Evolutionary conservation across 1,140 invertebrate species (phyloP), one percentile per base, ranked within the genome.

Genomic region (Listronotus bonariensis): DNA sequence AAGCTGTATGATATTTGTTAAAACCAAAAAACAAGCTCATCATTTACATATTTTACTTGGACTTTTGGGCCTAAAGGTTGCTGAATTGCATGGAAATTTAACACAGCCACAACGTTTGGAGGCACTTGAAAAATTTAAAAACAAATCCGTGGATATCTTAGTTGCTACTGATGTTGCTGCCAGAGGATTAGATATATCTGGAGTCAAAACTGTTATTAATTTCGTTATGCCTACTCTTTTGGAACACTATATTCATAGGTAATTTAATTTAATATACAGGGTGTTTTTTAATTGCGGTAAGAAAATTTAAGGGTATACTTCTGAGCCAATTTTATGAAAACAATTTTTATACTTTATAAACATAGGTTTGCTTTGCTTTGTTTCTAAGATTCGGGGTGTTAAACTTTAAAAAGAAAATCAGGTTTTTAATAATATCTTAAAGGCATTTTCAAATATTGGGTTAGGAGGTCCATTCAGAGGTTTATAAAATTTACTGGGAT

Each of bases 121-220:
- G 69, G 89, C 92, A 31, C 82, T 98, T n/a, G 87, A 89, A 68
- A 88, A 88, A 70, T 98, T 98, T 75, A 94, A 92, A 78, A 89
- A 95, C 10, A 89, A 92, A 72, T 86, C 89, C 76, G 87, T 95
- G 32, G 95, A 98, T 81, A 87, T 99, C 6, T 81, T 99, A 14
- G 86, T 98, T 51, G 95, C 95, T 0, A 99, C 97, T 5, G 97
- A 99, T 83, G 90, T 99, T 18, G 96, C 96, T 7, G 95, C 97
- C 26, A 83, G 97, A 80, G 97, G 97, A 80, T 83, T 99, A 20
- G 97, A 99, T 80, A 99, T 99, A 71, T 87, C 91, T 49, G 95
- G 93, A 7, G 95, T 99, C 0, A 92, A 96, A 82, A 98, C 95
- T 38, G 96, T 98, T 4, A 93, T 99, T 41, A 99, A 99, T 81